Evolutionary conservation across 2,888 invertebrate species (phyloP).

Genomic region (Arge pagana): DNA sequence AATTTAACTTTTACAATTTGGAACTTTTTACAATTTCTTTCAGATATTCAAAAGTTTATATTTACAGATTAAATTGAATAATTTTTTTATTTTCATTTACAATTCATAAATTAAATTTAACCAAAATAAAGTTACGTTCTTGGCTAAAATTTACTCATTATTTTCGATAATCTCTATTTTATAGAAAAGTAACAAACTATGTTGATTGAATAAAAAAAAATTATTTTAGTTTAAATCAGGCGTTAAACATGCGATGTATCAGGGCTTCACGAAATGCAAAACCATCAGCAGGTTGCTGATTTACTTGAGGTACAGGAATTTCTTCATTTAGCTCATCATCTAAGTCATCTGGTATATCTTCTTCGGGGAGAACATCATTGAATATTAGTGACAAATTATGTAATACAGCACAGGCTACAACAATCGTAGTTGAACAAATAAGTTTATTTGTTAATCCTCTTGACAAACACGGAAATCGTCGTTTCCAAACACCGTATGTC

Average conservation of each 20-base stretch:
- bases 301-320: slow-evolving; percentile 5
- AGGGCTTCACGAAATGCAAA: slow-evolving; percentile 19
- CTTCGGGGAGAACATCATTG: slow-evolving; percentile 26
- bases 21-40: no score
- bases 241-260: slow-evolving; percentile 24
- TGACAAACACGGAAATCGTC: slow-evolving; percentile 28
- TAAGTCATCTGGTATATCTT: slow-evolving; percentile 22
- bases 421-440: slow-evolving; percentile 28
- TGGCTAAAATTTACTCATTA: no score
- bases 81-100: no score
- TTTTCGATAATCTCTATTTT: no score
- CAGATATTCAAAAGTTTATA: no score
- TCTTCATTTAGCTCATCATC: slow-evolving; percentile 8
- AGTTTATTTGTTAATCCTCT: slow-evolving; percentile 27
- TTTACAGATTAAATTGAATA: no score
- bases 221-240: no score
- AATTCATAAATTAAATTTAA: no score
- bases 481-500: slow-evolving; percentile 29
- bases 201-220: no score
- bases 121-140: no score
- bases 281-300: slow-evolving; percentile 21
- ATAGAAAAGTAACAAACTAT: no score
- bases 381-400: slow-evolving; percentile 30
- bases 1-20: no score
- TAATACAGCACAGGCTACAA: slow-evolving; percentile 31